phyloP scores from a whole-genome alignment of 2,888 invertebrate species.

The Camptogramma bilineatum region DNA sequence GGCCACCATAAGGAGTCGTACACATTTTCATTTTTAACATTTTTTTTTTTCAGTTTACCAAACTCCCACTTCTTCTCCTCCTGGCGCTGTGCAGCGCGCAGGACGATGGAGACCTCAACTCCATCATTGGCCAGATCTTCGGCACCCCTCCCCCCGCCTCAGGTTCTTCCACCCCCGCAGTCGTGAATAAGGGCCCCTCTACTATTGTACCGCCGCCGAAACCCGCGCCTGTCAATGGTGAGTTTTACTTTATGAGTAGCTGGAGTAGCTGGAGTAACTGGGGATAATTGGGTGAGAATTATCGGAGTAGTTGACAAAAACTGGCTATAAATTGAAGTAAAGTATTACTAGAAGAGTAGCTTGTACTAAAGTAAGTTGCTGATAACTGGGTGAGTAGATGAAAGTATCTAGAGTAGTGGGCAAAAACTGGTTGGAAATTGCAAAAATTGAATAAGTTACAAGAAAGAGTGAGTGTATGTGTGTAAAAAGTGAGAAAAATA shows the following conservation, averaged over 20 bases:
- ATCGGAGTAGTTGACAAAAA: too few species aligned
- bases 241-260: constrained; percentile 9
- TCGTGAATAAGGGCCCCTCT: constrained; percentile 33
- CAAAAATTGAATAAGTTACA: too few species aligned
- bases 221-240: constrained; percentile 23
- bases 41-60: background rate
- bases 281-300: too few species aligned
- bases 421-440: too few species aligned
- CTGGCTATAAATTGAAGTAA: too few species aligned
- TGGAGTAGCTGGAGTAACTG: background rate
- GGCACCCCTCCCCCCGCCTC: constrained; percentile 48
- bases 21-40: too few species aligned
- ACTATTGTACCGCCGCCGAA: constrained; percentile 42
- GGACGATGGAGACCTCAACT: constrained; percentile 63
- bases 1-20: too few species aligned
- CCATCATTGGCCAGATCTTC: constrained; percentile 68
- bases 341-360: background rate
- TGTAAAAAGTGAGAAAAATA: too few species aligned
- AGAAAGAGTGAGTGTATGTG: too few species aligned
- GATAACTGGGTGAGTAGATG: too few species aligned
- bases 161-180: constrained; percentile 7
- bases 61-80: background rate
- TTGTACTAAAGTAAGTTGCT: too few species aligned
- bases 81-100: constrained; percentile 42
- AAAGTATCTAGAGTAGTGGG: too few species aligned